These are phyloP conservation scores for Resseliella maxima DNA, from an alignment of 2,888 invertebrate species.

Conservation along the genomic window DNA sequence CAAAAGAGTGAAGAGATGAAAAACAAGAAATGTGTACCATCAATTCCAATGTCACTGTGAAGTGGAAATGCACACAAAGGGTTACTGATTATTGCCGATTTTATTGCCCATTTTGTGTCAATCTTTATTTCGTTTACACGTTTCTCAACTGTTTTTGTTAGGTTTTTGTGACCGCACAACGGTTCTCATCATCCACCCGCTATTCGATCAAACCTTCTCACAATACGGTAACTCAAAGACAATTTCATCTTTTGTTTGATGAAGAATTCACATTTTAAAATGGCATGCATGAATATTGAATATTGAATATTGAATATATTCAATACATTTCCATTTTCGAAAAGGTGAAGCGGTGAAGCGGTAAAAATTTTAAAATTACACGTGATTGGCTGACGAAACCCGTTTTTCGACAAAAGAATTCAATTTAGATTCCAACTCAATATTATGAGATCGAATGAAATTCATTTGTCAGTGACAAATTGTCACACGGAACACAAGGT, in stretches of 20 bases:
- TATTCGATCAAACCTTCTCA: neutral
- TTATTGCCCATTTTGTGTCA: conserved; percentile 55
- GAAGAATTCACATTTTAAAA: neutral
- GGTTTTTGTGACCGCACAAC: neutral
- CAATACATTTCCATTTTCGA: too few relatives aligned
- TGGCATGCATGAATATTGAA: neutral
- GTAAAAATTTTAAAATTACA: neutral
- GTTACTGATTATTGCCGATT: conserved; percentile 36
- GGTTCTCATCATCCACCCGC: neutral
- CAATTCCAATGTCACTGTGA: neutral
- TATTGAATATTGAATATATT: neutral
- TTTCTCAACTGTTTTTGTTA: neutral
- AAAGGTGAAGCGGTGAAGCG: neutral
- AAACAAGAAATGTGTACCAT: too few relatives aligned
- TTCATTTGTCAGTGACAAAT: too few relatives aligned
- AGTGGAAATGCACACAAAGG: neutral
- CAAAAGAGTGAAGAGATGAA: neutral
- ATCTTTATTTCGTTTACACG: neutral
- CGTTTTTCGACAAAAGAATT: conserved; percentile 5
- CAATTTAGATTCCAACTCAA: conserved; percentile 50
- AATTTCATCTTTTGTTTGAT: neutral
- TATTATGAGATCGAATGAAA: neutral
- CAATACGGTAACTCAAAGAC: neutral
- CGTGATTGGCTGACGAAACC: neutral
- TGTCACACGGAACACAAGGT: conserved; percentile 1